Percentiles rank a stretch among this genome's conserved stretches.
Conservation (phyloP, 2,113 vertebrate species). For the Gadus macrocephalus region DNA sequence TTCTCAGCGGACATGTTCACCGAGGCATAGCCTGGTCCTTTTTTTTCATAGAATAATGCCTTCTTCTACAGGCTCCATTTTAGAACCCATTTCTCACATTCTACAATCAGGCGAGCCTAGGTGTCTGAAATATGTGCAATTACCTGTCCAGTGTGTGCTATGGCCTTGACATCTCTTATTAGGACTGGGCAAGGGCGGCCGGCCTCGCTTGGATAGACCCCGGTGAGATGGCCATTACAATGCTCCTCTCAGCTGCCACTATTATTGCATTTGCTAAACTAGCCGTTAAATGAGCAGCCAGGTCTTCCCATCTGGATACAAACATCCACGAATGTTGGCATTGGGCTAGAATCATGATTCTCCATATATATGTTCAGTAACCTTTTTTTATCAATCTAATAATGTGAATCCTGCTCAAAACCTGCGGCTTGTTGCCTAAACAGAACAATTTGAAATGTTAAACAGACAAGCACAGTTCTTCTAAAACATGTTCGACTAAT, state of each 20-base stretch:
- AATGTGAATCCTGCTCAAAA: background rate
- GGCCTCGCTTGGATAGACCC: conserved; percentile 54
- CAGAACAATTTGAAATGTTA: background rate
- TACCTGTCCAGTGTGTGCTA: conserved; percentile 40
- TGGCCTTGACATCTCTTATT: conserved; percentile 50
- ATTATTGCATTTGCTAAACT: conserved; percentile 70
- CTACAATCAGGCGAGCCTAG: conserved; percentile 1
- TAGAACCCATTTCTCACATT: conserved; percentile 3
- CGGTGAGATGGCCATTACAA: conserved; percentile 52
- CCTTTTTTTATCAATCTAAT: conserved; percentile 13
- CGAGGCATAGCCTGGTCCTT: conserved; percentile 7
- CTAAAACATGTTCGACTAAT: too few relatives aligned
- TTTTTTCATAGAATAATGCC: conserved; percentile 15
- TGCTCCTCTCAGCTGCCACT: conserved; percentile 40
- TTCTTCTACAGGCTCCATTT: conserved; percentile 1
- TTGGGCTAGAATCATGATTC: conserved; percentile 21
- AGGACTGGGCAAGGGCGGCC: conserved; percentile 37
- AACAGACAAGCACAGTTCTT: too few relatives aligned
- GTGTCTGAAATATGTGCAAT: conserved; percentile 43
- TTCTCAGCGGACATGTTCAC: conserved; percentile 9
- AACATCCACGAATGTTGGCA: conserved; percentile 23
- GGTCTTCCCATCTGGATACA: conserved; percentile 50
- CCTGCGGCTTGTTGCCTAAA: conserved; percentile 2
- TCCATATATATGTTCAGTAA: background rate
- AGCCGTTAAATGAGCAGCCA: conserved; percentile 65